Evolutionary conservation across 2,797 vertebrate species (phyloP).

Genomic region (Sebastes oblongus): DNA sequence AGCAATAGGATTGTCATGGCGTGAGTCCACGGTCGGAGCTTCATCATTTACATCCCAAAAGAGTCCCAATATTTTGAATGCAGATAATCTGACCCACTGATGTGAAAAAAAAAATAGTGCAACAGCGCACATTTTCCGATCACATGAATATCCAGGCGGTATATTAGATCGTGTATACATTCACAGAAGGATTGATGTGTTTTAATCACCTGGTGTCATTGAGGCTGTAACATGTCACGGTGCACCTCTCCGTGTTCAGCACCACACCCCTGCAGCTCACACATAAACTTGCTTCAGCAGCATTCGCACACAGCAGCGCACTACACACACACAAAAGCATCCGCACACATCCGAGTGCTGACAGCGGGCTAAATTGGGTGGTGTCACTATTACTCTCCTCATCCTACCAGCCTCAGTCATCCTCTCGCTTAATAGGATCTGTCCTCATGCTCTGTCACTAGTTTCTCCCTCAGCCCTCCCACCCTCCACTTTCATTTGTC

Average conservation of each 20-base stretch:
- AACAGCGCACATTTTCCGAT: too few relatives aligned
- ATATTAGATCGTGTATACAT: background rate
- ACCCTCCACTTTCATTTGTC: constrained; percentile 36
- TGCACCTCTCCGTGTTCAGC: constrained; percentile 1
- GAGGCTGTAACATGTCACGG: background rate
- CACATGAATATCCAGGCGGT: background rate
- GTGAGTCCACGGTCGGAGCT: constrained; percentile 13
- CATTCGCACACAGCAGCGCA: background rate
- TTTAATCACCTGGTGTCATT: background rate
- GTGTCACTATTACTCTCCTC: constrained; percentile 53
- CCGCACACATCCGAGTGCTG: constrained; percentile 3
- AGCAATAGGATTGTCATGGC: constrained; percentile 53
- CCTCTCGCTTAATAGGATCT: constrained; percentile 12
- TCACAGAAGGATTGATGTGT: background rate
- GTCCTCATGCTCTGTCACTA: constrained; percentile 17
- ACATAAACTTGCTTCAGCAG: constrained; percentile 6
- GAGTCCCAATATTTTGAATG: constrained; percentile 3
- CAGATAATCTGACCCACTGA: constrained; percentile 1
- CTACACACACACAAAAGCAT: constrained; percentile 3
- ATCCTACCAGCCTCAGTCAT: constrained; percentile 8
- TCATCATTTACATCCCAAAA: constrained; percentile 57
- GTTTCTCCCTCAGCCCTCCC: constrained; percentile 10
- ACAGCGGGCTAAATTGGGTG: constrained; percentile 46
- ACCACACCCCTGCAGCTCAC: constrained; percentile 65
- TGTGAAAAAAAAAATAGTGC: background rate